Percentiles rank a stretch among this genome's conserved stretches.
phyloP scores from a whole-genome alignment of 2,113 vertebrate species.

The Nymphicus hollandicus region DNA sequence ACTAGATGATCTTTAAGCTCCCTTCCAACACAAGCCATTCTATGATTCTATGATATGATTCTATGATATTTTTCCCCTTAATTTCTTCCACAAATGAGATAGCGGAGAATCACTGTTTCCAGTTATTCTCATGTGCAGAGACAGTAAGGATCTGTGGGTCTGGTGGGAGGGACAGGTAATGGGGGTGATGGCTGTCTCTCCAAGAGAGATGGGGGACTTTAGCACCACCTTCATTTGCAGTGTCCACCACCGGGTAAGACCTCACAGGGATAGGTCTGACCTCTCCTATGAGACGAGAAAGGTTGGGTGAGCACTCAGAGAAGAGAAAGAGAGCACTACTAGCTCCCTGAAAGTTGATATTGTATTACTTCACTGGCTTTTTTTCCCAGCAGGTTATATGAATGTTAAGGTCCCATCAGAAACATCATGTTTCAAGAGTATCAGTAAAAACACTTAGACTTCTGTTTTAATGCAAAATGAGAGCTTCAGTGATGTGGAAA shows the following conservation, averaged over 20 bases:
- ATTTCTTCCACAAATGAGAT: background rate
- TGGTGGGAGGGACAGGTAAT: background rate
- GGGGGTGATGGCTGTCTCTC: background rate
- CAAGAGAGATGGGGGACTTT: background rate
- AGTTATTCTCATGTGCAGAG: background rate
- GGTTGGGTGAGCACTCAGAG: background rate
- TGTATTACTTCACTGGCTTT: background rate
- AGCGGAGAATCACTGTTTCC: background rate
- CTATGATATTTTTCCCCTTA: background rate
- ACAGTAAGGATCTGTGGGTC: background rate
- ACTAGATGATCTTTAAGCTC: background rate
- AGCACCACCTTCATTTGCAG: background rate
- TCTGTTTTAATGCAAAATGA: background rate
- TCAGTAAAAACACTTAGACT: rapidly evolving
- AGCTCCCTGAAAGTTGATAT: background rate
- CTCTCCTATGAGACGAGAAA: background rate
- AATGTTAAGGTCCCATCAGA: background rate
- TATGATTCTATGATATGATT: background rate
- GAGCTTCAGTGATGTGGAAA: background rate
- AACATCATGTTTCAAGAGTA: background rate
- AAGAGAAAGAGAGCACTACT: background rate
- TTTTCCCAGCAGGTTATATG: background rate
- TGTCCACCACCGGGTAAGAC: background rate
- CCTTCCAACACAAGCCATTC: background rate
- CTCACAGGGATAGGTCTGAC: background rate